Evolutionary conservation across 2,113 vertebrate genomes (phyloP), one percentile per base, ranked within the genome.

Genomic region (Pituophis catenifer): DNA sequence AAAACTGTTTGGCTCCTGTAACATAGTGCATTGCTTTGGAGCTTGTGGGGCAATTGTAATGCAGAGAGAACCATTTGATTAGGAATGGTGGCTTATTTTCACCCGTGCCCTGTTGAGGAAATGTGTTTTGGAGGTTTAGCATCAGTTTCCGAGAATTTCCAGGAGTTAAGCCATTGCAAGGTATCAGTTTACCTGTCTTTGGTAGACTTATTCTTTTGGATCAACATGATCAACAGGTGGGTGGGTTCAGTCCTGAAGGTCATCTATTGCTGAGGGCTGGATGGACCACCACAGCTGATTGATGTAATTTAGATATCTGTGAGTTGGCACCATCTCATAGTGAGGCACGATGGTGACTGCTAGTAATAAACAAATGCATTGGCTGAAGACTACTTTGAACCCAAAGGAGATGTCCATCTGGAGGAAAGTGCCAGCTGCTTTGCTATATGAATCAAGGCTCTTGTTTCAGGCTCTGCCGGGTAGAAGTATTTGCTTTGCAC

Each of bases 181-280:
- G 52, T 48, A 89, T 92, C 92, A 81, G 6, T 26, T 89, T 89
- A 48, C 53, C 62, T 81, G 70, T 52, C 29, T 93, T 93, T 90
- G 9, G 52, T 75, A 89, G 54, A 59, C 55, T 81, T 58, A 50
- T 89, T 92, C 26, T 52, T 88, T 24, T 52, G 54, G 88, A 86
- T 93, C 88, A 62, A 59, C 54, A 19, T 3, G 5, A 58, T 19
- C 70, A 86, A 86, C 88, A 90, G 92, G 88, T 85, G 88, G 88
- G 44, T n/a, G 29, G 38, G 65, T 58, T 59, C 54, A 33, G 54
- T 44, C 26, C 26, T 58, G 65, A 93, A 93, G 62, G 54, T 89
- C 65, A 81, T 44, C 21, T 26, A 89, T 86, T 19, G 85, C 29
- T 53, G 52, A 29, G 52, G 52, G 19, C 23, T 50, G 54, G 88